phyloP scores from a whole-genome alignment of 2,888 invertebrate species.

The Apamea anceps region DNA sequence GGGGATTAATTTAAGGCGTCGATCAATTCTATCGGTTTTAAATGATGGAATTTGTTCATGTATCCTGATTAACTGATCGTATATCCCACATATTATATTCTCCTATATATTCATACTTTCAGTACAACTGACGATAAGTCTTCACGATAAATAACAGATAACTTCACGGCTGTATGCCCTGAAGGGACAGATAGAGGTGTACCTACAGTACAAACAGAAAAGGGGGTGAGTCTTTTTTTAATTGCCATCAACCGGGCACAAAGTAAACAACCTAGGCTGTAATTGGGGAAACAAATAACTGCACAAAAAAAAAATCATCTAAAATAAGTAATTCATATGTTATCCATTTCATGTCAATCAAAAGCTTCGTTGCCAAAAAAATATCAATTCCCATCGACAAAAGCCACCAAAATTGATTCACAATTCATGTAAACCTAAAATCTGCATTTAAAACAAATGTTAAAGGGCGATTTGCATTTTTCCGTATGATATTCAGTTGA shows the following conservation, averaged over 20 bases:
- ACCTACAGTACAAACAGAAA: background rate
- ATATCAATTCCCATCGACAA: conserved; percentile 4
- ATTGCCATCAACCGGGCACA: background rate
- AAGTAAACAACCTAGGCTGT: too few relatives aligned
- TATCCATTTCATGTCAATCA: conserved; percentile 25
- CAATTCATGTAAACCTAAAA: conserved; percentile 47
- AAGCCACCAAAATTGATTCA: conserved; percentile 27
- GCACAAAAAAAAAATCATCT: too few relatives aligned
- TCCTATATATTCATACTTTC: too few relatives aligned
- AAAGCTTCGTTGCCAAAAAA: conserved; percentile 8
- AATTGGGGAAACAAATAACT: too few relatives aligned
- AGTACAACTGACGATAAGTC: background rate
- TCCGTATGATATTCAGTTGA: conserved; percentile 47
- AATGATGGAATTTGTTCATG: too few relatives aligned
- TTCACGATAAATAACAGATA: background rate
- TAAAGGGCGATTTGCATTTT: conserved; percentile 54
- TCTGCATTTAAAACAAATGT: conserved; percentile 54
- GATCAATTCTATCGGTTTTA: background rate
- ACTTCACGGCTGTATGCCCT: background rate
- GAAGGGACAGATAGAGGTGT: background rate
- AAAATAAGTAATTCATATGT: too few relatives aligned
- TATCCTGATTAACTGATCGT: too few relatives aligned
- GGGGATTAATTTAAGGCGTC: background rate
- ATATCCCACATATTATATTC: too few relatives aligned
- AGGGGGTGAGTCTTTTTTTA: background rate